Evolutionary conservation across 2,888 invertebrate genomes (phyloP), one percentile per base, ranked within the genome.

Genomic region (Campoplex nolae): DNA sequence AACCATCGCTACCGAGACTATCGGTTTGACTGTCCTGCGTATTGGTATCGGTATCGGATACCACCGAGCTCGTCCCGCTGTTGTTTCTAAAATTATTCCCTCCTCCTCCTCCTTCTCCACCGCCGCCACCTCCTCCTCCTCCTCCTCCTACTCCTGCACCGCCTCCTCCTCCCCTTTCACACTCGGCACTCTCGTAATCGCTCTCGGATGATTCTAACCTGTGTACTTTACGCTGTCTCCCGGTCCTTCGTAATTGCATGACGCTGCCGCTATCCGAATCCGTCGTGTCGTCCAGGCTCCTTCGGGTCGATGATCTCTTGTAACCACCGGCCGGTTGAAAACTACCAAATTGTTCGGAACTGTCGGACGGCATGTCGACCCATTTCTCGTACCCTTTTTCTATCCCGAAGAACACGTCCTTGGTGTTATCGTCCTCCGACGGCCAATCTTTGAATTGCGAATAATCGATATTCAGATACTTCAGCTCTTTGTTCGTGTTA

Each of bases 381-480:
- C 94, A 95, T 18, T 94, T 93, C 86, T 95, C 95, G 90, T 95
- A 95, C 91, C 96, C 96, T 92, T 96, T 96, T 91, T 96, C 96
- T 85, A 96, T 96, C 0, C 96, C 96, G 85, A 95, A 96, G 89
- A 95, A 96, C 3, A 95, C 93, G 88, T 96, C 95, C 83, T 95
- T 95, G 51, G 93, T 91, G 16, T 96, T 96, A 1, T 95, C 95
- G 1, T 95, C 95, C 32, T 96, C 96, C 54, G 95, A 95, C 0
- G 97, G 96, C 93, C 96, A 95, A 73, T 96, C 96, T 89, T 96
- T 96, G 92, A 96, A 97, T 88, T 96, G 95, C 28, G 95, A 95
- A 80, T 96, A 97, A 93, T 97, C 97, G 54, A 97, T 96, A 91
- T 97, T 97, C 2, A 97, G 95, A 92, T 96, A 97, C 92, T 97